Evolutionary conservation across 2,888 invertebrate species (phyloP).

Genomic region (Lasius platythorax): DNA sequence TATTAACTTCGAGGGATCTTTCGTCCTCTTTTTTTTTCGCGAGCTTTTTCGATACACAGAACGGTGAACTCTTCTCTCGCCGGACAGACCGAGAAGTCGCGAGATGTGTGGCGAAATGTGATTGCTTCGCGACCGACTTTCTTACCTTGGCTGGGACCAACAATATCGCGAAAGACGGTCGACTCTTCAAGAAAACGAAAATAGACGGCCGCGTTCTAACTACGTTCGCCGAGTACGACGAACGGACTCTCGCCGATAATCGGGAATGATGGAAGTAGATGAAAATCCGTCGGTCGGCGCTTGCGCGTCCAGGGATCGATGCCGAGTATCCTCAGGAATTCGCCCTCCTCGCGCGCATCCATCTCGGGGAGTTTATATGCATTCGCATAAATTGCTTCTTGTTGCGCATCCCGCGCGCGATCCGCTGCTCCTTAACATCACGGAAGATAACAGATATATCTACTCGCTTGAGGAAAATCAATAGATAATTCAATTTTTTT

Average conservation of each 20-base stretch:
- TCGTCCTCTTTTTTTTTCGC: not conserved
- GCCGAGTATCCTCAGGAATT: slow-evolving; percentile 58
- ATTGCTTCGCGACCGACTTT: not conserved
- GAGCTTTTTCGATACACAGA: not conserved
- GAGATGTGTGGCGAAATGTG: not conserved
- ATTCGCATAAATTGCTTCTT: slow-evolving; percentile 21
- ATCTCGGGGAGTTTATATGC: not conserved
- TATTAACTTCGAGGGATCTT: not conserved
- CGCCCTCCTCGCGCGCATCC: slow-evolving; percentile 10
- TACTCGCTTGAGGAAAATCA: not conserved
- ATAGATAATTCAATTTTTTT: not conserved
- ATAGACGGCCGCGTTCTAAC: slow-evolving; percentile 64
- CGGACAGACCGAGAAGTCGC: not conserved
- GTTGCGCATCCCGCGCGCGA: not conserved
- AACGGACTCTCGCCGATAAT: slow-evolving; percentile 44
- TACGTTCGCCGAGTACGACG: slow-evolving; percentile 32
- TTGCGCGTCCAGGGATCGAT: slow-evolving; percentile 75
- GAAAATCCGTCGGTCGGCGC: slow-evolving; percentile 68
- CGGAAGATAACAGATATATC: not conserved
- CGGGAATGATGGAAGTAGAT: slow-evolving; percentile 58
- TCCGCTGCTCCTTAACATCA: not conserved
- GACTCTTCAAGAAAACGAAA: slow-evolving; percentile 63
- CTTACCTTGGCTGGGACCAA: slow-evolving; percentile 55
- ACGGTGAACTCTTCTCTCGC: not conserved
- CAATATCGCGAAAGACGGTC: not conserved